Conservation (phyloP, 23 tunicate genomes). For the Clavelina lepadiformis region DNA sequence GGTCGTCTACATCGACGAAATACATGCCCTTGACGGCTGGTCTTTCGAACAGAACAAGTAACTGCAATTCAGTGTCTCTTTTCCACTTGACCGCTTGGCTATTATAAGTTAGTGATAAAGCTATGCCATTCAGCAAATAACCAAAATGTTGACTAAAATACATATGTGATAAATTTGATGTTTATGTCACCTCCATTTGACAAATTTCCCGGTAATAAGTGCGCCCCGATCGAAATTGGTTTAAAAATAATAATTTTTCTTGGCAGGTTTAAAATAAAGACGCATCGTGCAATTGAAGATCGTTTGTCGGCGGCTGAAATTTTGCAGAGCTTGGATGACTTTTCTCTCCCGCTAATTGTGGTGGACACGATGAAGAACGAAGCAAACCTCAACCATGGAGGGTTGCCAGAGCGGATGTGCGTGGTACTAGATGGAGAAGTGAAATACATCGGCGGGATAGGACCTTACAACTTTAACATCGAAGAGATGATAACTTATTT, state of each 20-base stretch:
- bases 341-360: conserved; percentile 8
- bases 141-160: too few relatives aligned
- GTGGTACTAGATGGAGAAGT: conserved; percentile 19
- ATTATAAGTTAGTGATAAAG: too few relatives aligned
- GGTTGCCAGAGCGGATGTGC: conserved; percentile 47
- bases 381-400: conserved; percentile 40
- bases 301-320: conserved; percentile 32
- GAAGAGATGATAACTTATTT: conserved; percentile 24
- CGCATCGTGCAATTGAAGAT: conserved; percentile 28
- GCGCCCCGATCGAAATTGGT: too few relatives aligned
- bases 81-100: too few relatives aligned
- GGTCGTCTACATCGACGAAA: conserved; percentile 49
- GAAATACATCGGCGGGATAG: conserved; percentile 43
- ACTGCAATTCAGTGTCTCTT: too few relatives aligned
- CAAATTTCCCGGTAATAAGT: too few relatives aligned
- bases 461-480: conserved; percentile 38
- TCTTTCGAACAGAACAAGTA: conserved; percentile 38
- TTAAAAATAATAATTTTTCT: too few relatives aligned
- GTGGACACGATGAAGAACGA: conserved; percentile 44
- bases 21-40: conserved; percentile 50
- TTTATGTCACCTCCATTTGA: too few relatives aligned
- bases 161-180: too few relatives aligned
- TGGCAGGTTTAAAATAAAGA: conserved; percentile 26
- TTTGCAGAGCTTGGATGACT: conserved; percentile 6
- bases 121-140: too few relatives aligned